A percentile compares a stretch with the other conserved stretches of the same genome.
Conservation (phyloP, 1,140 invertebrate genomes). For the Drosophila equinoxialis region DNA sequence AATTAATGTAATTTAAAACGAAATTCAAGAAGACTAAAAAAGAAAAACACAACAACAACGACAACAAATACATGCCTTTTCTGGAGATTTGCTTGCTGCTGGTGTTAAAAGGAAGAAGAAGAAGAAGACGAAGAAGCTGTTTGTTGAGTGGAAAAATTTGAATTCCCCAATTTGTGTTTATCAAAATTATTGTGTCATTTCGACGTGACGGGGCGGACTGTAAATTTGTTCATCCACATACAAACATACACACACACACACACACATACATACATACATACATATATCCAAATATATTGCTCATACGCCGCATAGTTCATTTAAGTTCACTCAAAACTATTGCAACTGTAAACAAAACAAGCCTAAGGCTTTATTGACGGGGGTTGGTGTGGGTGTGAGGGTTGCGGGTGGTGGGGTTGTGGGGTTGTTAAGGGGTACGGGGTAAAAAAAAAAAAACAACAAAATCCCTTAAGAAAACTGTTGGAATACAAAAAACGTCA, state of each 20-base stretch:
- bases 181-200: not conserved
- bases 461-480: not conserved
- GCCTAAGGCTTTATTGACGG: no score
- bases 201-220: not conserved
- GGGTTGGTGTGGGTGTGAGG: no score
- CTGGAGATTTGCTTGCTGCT: no score
- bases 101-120: no score
- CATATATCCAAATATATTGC: not conserved
- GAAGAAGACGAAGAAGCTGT: no score
- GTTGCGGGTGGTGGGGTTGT: not conserved
- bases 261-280: no score
- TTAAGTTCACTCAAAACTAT: conserved; percentile 40
- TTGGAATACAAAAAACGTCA: conserved; percentile 43
- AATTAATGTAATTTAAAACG: no score
- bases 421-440: not conserved
- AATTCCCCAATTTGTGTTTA: not conserved
- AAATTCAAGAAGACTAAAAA: not conserved
- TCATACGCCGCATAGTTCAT: conserved; percentile 14
- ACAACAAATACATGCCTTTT: no score
- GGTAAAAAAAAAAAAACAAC: not conserved
- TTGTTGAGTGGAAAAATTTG: not conserved
- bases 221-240: not conserved
- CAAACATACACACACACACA: no score
- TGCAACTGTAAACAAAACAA: conserved; percentile 48
- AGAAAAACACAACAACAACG: no score